Percentiles rank a stretch among this genome's conserved stretches.
Evolutionary conservation across 2,113 vertebrate genomes (phyloP).

Genomic region (Cottus gobio): DNA sequence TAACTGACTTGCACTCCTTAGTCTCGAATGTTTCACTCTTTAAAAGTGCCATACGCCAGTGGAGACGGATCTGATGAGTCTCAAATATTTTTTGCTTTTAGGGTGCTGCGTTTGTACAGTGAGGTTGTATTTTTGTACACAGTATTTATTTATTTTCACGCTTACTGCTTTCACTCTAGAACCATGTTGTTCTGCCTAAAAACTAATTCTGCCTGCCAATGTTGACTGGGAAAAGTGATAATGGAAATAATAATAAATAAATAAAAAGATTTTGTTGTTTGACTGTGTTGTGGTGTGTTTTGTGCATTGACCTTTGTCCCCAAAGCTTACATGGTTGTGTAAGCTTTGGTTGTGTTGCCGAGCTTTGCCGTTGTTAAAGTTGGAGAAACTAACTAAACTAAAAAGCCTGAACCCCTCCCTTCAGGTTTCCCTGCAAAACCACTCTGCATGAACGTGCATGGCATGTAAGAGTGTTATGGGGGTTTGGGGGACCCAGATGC

Average conservation of each 20-base stretch:
- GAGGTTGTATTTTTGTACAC: conserved; percentile 79
- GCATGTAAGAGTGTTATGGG: no score
- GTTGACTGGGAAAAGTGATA: conserved; percentile 55
- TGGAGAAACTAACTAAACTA: no score
- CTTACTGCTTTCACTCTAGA: conserved; percentile 61
- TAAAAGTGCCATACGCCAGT: conserved; percentile 60
- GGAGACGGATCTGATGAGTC: conserved; percentile 38
- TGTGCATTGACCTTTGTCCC: not conserved
- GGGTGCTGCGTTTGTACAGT: conserved; percentile 70
- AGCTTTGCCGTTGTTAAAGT: no score
- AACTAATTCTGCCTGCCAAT: conserved; percentile 49
- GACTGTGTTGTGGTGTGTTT: conserved; percentile 24
- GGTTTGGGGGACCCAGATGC: no score
- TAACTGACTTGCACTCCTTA: conserved; percentile 29
- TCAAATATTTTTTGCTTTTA: conserved; percentile 54
- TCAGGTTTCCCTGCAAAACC: no score
- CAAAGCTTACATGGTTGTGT: not conserved
- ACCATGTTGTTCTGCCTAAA: conserved; percentile 54
- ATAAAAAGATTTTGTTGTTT: conserved; percentile 55
- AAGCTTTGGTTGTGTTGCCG: not conserved
- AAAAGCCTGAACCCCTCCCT: no score
- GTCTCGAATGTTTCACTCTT: conserved; percentile 58
- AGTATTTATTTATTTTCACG: conserved; percentile 69
- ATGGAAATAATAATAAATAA: conserved; percentile 44
- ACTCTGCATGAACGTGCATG: no score